Evolutionary conservation across 2,888 invertebrate genomes (phyloP).

Genomic region (Nemoura dubitans): DNA sequence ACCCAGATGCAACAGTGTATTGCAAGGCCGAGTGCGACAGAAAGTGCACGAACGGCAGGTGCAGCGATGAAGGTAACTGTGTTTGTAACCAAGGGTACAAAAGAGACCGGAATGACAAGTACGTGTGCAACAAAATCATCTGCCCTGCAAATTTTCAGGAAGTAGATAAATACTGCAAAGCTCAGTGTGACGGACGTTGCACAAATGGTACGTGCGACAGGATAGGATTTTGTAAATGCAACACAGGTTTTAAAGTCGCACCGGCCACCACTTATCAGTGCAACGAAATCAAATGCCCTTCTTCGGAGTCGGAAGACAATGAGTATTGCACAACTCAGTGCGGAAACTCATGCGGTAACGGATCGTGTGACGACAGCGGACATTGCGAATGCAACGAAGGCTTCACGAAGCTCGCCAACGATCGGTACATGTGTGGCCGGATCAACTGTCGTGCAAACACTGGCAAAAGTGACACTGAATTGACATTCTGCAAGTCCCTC

Average conservation of each 20-base stretch:
- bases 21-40: neutral
- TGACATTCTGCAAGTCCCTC: neutral
- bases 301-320: too few relatives aligned
- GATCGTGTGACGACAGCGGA: too few relatives aligned
- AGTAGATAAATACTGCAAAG: neutral
- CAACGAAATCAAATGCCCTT: too few relatives aligned
- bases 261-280: too few relatives aligned
- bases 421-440: neutral
- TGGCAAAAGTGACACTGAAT: neutral
- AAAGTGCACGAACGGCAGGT: neutral
- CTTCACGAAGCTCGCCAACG: neutral
- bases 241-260: neutral
- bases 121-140: neutral
- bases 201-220: neutral
- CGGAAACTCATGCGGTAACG: too few relatives aligned
- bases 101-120: neutral
- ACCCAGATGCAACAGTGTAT: neutral
- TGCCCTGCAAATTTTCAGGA: neutral
- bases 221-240: neutral
- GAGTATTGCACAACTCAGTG: too few relatives aligned
- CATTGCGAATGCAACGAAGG: too few relatives aligned
- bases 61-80: neutral
- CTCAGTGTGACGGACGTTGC: neutral
- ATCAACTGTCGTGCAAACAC: neutral
- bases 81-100: neutral